Evolutionary conservation across 1,140 invertebrate genomes (phyloP), one percentile per base, ranked within the genome.

Genomic region (Drosophila sp.): DNA sequence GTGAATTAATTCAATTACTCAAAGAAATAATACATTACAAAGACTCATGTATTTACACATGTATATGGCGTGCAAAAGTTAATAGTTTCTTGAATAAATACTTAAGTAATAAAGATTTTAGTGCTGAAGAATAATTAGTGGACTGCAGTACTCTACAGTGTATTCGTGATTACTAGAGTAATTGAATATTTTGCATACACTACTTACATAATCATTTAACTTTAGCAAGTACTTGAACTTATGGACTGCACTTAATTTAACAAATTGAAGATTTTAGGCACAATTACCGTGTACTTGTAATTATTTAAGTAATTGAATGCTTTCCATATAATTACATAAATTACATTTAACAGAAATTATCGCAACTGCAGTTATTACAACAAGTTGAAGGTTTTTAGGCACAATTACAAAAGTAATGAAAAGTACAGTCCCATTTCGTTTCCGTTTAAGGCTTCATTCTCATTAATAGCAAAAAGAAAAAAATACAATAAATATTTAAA

Each of bases 381-480:
- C 11, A 23, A 50, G 27, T 50, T 50, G 44, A 50, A 50, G 44
- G 2, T 50, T 27, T 38, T 8, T 10, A 50, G 44, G 23, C 44
- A 50, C 44, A 50, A 50, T 50, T 50, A 10, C 8, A 10, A 10
- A 25, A 27, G 2, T 2, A 50, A 27, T 27, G n/a, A 41, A 17
- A 41, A n/a, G n/a, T 41, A 41, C 11, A 17, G 40, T 41, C n/a
- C n/a, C 11, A 7, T 50, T 17, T 47, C 60, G 29, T 44, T 66
- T 38, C 11, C 35, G 10, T 38, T 38, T 38, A 38, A 44, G 62
- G 50, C 54, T 68, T 68, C n/a, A 57, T 63, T 76, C 23, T 50
- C 44, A 47, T 7, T 47, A 7, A 47, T 27, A 50, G 25, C 23
- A 47, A 25, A 41, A 11, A 6, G 8, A 50, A 50, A 25, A 27